Percentiles rank a stretch among this genome's conserved stretches.
Conservation (phyloP, 92 coral and sea anemone genomes). For the Phenganax stokvisi region DNA sequence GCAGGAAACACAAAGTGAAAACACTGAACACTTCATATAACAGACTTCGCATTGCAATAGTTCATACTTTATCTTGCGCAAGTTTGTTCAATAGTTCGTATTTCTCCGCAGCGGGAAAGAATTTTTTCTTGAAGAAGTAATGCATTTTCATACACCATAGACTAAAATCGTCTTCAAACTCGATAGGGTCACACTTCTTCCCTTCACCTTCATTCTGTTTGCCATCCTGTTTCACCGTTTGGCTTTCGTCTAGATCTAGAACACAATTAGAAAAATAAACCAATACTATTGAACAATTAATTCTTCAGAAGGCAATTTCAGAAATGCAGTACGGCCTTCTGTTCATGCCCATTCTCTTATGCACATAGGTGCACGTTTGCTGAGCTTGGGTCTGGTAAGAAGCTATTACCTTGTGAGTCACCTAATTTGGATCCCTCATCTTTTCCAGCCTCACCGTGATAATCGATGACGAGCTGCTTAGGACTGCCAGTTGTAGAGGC, state of each 20-base stretch:
- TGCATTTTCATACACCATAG: constrained; percentile 76
- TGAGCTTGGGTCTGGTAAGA: no score
- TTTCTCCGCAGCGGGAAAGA: constrained; percentile 80
- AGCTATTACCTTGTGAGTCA: constrained; percentile 14
- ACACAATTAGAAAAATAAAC: no score
- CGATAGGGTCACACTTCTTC: not conserved
- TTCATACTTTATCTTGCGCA: constrained; percentile 18
- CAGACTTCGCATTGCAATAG: not conserved
- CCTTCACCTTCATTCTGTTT: constrained; percentile 3
- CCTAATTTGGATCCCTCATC: not conserved
- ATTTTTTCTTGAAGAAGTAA: constrained; percentile 74
- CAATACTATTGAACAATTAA: no score
- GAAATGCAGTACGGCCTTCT: no score
- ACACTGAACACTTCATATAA: not conserved
- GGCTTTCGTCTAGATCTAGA: constrained; percentile 3
- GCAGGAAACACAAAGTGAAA: not conserved
- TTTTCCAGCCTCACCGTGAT: constrained; percentile 1
- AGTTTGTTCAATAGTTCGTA: constrained; percentile 65
- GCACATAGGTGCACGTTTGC: not conserved
- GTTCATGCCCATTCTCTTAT: not conserved
- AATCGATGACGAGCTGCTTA: constrained; percentile 7
- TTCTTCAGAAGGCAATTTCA: no score
- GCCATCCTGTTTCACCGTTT: not conserved
- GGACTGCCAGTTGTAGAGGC: constrained; percentile 16
- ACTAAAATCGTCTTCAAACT: constrained; percentile 47